Percentiles rank a stretch among this genome's conserved stretches.
phyloP scores from a whole-genome alignment of 2,888 invertebrate genomes.

The Eudasyphora cyanicolor region DNA sequence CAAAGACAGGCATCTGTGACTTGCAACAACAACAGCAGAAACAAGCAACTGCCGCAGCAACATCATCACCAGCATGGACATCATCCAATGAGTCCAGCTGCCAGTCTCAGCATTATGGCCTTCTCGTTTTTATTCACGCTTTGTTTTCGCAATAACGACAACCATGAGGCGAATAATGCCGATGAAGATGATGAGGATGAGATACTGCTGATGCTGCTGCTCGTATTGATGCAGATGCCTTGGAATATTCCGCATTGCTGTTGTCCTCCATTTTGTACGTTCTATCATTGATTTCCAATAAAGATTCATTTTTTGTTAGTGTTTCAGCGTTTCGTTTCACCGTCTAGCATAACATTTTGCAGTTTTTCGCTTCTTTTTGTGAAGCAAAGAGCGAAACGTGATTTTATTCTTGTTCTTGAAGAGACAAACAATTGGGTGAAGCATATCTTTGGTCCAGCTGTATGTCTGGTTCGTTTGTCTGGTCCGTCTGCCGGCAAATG shows the following conservation, averaged over 20 bases:
- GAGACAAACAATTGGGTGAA: conserved; percentile 19
- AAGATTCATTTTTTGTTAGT: neutral
- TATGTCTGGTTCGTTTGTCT: neutral
- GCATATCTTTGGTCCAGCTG: neutral
- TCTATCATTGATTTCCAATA: conserved; percentile 2
- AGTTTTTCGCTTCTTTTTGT: conserved; percentile 5
- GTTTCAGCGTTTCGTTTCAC: neutral
- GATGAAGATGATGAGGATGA: neutral
- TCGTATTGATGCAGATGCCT: neutral
- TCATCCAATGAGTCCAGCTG: no score
- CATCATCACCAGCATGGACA: no score
- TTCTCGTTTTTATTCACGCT: conserved; percentile 3
- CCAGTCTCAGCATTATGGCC: neutral
- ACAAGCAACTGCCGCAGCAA: no score
- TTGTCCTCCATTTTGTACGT: neutral
- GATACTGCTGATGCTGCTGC: neutral
- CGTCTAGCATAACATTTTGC: neutral
- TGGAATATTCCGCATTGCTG: neutral
- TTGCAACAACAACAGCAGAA: no score
- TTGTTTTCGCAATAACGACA: neutral
- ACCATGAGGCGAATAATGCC: neutral
- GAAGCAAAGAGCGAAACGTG: conserved; percentile 40
- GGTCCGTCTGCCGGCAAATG: no score
- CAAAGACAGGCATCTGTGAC: no score
- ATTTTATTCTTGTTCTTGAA: conserved; percentile 40